phyloP scores from a whole-genome alignment of 2,797 vertebrate genomes.

The Scomberomorus guttatus region DNA sequence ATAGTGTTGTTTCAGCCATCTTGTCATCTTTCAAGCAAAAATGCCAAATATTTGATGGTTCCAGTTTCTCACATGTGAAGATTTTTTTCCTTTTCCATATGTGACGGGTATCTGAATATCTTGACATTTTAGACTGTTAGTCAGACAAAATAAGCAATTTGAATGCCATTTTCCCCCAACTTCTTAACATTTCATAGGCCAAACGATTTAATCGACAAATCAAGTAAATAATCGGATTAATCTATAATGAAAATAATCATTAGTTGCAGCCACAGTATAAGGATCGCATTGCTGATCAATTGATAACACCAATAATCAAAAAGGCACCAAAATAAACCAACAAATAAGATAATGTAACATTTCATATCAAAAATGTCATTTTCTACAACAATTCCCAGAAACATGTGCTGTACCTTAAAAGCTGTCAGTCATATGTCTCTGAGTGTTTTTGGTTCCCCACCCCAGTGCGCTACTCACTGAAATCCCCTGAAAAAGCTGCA shows the following conservation, averaged over 20 bases:
- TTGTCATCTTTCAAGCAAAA: too few relatives aligned
- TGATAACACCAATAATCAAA: neutral
- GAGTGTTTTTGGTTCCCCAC: constrained; percentile 5
- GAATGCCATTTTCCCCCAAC: too few relatives aligned
- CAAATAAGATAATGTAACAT: too few relatives aligned
- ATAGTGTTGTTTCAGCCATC: too few relatives aligned
- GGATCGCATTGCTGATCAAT: neutral
- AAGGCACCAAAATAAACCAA: neutral
- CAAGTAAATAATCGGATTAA: neutral
- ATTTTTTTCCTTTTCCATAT: too few relatives aligned
- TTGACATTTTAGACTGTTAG: neutral
- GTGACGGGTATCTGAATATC: too few relatives aligned
- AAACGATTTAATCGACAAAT: neutral
- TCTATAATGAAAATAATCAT: too few relatives aligned
- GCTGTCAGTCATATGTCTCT: neutral
- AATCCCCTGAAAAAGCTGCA: constrained; percentile 26
- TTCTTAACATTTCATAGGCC: neutral
- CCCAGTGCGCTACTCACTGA: constrained; percentile 4
- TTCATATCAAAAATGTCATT: neutral
- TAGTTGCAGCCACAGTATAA: too few relatives aligned
- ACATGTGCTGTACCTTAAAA: neutral
- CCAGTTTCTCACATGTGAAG: too few relatives aligned
- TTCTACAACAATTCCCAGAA: neutral
- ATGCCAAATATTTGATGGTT: too few relatives aligned
- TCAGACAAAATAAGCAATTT: neutral